Conservation (phyloP, 64 coral and sea anemone genomes). For the Exaiptasia diaphana region DNA sequence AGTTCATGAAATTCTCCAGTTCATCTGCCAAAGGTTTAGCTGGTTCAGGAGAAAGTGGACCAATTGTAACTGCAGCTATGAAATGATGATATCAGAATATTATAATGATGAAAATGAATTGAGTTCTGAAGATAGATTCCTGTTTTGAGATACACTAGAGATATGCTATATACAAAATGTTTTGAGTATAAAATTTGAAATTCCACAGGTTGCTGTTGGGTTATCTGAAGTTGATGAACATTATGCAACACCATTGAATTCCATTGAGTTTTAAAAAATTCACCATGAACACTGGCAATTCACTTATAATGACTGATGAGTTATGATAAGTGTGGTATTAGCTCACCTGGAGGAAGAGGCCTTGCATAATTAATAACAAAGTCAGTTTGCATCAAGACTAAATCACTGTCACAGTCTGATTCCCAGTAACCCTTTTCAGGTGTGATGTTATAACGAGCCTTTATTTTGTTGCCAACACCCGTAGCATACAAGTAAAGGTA, state of each 20-base stretch:
- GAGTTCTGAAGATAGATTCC: no score
- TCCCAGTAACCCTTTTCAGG: conserved; percentile 5
- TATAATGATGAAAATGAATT: no score
- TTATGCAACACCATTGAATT: no score
- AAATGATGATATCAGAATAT: no score
- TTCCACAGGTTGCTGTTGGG: no score
- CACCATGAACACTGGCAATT: no score
- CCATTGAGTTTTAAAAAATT: no score
- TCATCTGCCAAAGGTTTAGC: not conserved
- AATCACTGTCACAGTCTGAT: conserved; percentile 22
- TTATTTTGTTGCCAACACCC: not conserved
- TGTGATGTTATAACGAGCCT: conserved; percentile 27
- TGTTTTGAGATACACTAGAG: no score
- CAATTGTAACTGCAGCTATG: not conserved
- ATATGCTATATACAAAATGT: no score
- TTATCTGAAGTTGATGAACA: no score
- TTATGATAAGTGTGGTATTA: not conserved
- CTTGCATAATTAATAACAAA: conserved; percentile 42
- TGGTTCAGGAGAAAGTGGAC: not conserved
- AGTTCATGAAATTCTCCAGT: not conserved
- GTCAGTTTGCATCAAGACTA: conserved; percentile 22
- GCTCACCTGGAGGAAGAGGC: not conserved
- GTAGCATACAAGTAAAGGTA: not conserved
- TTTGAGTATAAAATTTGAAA: no score
- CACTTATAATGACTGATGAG: no score